Evolutionary conservation across 1,140 invertebrate species (phyloP), one percentile per base, ranked within the genome.

Genomic region (Lepidurus packardi): DNA sequence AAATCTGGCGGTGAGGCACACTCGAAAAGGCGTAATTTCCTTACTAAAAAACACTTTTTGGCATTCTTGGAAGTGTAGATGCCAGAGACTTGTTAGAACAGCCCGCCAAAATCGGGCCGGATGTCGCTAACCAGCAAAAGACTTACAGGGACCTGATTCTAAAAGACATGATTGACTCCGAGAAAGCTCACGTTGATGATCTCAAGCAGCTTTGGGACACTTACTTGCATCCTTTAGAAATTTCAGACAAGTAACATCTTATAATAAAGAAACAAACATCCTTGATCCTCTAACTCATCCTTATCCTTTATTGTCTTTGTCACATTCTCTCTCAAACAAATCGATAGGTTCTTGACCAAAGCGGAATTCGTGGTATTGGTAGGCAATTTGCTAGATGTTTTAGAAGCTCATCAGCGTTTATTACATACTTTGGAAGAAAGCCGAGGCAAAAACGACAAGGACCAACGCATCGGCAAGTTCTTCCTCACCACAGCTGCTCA

Each of bases 81-180:
- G 73, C 43, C n/a, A 78, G 75, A 45, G 65, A 65, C 9, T 65
- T 65, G 24, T 25, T 13, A 25, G 76, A 43, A 73, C 74, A 44
- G 13, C 45, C 65, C 2, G 21, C 53, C 16, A 53, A 75, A 44
- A 79, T 88, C 44, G 43, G 90, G 78, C 88, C 89, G 80, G 87
- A 88, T 78, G 83, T 86, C 7, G 83, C 84, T 7, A 82, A 85
- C 7, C 90, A 93, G 84, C 91, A 91, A 82, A 87, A 86, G 80
- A 83, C 87, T 8, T 93, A 93, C 85, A 85, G 91, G 78, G 90
- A 90, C 83, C 90, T 95, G 81, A 94, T 97, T n/a, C 86, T 98
- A 74, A 93, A 94, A 84, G 96, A 97, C 87, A 89, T 98, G 42
- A 90, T 96, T 79, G 95, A 97, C 82, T 96, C 95, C 41, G 96